Conservation (phyloP, 2,888 invertebrate genomes). For the Entomobrya proxima region DNA sequence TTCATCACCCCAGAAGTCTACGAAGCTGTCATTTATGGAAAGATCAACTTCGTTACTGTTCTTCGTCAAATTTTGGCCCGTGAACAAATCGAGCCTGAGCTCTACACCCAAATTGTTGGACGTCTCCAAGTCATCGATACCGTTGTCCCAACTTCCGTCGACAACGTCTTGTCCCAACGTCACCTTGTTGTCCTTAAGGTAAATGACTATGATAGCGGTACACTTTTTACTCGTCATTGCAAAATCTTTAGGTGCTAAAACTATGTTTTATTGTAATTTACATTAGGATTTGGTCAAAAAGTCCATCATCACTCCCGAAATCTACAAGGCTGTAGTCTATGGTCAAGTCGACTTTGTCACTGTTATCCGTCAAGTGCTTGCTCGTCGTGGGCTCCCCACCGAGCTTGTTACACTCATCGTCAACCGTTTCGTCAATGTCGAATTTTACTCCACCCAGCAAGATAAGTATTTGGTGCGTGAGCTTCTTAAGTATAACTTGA, state of each 20-base stretch:
- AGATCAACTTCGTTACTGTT: slow-evolving; percentile 15
- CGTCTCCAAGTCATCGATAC: slow-evolving; percentile 20
- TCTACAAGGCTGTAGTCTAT: not conserved
- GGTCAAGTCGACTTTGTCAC: slow-evolving; percentile 5
- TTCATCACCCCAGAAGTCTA: slow-evolving; percentile 25
- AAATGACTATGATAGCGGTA: too few relatives aligned
- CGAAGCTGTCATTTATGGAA: slow-evolving; percentile 6
- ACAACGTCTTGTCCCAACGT: not conserved
- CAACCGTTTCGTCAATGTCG: slow-evolving; percentile 24
- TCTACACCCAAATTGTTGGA: not conserved
- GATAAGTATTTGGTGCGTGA: not conserved
- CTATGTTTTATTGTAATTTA: too few relatives aligned
- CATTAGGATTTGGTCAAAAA: too few relatives aligned
- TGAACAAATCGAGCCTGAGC: too few relatives aligned
- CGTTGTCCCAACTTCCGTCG: slow-evolving; percentile 20
- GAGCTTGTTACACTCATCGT: slow-evolving; percentile 23
- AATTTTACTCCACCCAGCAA: slow-evolving; percentile 38
- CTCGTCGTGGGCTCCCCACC: not conserved
- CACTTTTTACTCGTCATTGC: too few relatives aligned
- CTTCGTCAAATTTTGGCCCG: slow-evolving; percentile 11
- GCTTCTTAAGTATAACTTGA: slow-evolving; percentile 23
- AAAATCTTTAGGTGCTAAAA: too few relatives aligned
- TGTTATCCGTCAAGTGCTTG: not conserved
- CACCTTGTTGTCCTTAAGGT: slow-evolving; percentile 30
- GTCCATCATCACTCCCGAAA: too few relatives aligned